Evolutionary conservation across 2,888 invertebrate genomes (phyloP), one percentile per base, ranked within the genome.

Genomic region (Baronia brevicornis): DNA sequence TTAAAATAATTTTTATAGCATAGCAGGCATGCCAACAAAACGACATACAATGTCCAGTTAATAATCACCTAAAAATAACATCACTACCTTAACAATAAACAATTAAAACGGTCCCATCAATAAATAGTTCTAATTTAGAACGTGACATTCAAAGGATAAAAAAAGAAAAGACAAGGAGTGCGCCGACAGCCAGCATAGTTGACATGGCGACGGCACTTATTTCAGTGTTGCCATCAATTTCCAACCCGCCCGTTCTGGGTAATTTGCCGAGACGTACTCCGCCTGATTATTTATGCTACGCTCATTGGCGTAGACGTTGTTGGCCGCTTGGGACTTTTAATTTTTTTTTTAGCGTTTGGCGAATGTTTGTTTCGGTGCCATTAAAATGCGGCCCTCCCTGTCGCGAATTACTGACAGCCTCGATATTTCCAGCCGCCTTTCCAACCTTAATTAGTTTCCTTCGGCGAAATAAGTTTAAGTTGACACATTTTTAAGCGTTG

Each of bases 231-330:
- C 22, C 29, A 29, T 29, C 29, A 29, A 29, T 29, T 29, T 33
- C 15, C 46, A 51, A 57, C 58, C 65, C 70, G 46, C 48, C 70
- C 68, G 72, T 73, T 72, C 69, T 52, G 65, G 65, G 70, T 75
- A 77, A 77, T 77, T 77, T 29, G 29, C 22, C 60, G 58, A 63
- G 74, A 73, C 74, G 70, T 66, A 60, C 59, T 57, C 54, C 53
- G 51, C 49, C 66, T 66, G 64, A 69, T 70, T 75, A 74, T 73
- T 73, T 73, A 74, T 72, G 73, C 69, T 46, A 52, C 60, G 57
- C 58, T 68, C 69, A 69, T 68, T 63, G 64, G 51, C 45, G 51
- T 44, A 57, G 70, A 67, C 68, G 59, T 61, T 65, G 5, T 15
- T 15, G 22, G 28, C 21, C 33, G 12, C 28, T 28, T 23, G 33